Percentiles rank a stretch among this genome's conserved stretches.
Evolutionary conservation across 2,797 vertebrate genomes (phyloP).

Genomic region (Anguilla pacifica): DNA sequence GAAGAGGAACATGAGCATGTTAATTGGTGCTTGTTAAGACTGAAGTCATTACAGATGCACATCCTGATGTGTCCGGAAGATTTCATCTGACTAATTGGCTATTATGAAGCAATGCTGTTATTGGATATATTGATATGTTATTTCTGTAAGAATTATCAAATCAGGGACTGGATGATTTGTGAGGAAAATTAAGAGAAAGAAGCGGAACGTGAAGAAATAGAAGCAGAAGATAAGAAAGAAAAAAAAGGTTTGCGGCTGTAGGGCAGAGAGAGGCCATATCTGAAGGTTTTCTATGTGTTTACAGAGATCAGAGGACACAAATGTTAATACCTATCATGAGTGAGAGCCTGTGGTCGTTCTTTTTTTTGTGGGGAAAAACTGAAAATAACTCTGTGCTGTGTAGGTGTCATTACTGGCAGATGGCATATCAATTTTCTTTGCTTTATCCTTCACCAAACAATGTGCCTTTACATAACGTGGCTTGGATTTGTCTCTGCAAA

Average conservation of each 20-base stretch:
- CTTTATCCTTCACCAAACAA: neutral
- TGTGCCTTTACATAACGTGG: neutral
- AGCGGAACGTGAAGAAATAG: neutral
- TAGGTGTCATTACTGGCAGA: neutral
- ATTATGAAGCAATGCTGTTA: neutral
- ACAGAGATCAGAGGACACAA: too few relatives aligned
- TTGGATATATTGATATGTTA: neutral
- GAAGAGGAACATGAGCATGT: neutral
- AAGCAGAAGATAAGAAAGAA: neutral
- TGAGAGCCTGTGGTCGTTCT: too few relatives aligned
- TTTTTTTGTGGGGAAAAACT: too few relatives aligned
- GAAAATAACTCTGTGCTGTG: neutral
- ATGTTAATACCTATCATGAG: too few relatives aligned
- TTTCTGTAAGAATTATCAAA: neutral
- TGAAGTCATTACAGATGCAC: neutral
- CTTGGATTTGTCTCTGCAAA: neutral
- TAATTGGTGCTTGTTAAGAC: constrained; percentile 7
- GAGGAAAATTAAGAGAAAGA: neutral
- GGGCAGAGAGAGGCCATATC: neutral
- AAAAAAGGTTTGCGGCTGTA: neutral
- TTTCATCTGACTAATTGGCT: constrained; percentile 1
- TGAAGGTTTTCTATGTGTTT: neutral
- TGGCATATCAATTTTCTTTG: neutral
- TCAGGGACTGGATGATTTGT: neutral
- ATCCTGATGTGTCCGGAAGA: neutral